Evolutionary conservation across 2,797 vertebrate species (phyloP).

Genomic region (Erethizon dorsatum): DNA sequence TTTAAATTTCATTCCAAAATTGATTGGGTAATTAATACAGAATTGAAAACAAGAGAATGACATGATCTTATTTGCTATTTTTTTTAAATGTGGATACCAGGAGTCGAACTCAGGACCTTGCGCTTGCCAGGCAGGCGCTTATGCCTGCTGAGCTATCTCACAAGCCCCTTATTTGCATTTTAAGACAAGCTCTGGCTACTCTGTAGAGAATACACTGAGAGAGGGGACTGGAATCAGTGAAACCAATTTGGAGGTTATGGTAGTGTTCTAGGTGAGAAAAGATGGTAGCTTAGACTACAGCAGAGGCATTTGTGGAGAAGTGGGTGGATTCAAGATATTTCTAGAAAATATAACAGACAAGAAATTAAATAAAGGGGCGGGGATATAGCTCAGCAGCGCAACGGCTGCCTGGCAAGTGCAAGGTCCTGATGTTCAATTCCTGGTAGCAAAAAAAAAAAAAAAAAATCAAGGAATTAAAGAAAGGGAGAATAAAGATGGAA

Average conservation of each 20-base stretch:
- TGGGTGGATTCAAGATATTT: background rate
- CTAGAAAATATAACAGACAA: background rate
- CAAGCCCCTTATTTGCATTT: background rate
- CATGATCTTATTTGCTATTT: background rate
- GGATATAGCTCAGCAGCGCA: too few relatives aligned
- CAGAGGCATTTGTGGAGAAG: background rate
- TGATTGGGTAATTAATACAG: background rate
- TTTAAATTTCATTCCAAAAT: constrained; percentile 53
- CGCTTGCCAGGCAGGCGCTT: too few relatives aligned
- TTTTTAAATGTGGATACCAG: too few relatives aligned
- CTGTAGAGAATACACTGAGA: background rate
- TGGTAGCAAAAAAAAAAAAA: too few relatives aligned
- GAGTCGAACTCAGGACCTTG: too few relatives aligned
- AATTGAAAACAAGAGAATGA: background rate
- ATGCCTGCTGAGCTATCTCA: too few relatives aligned
- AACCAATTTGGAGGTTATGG: background rate
- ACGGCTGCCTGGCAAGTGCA: too few relatives aligned
- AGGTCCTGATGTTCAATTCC: too few relatives aligned
- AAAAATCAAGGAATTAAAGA: background rate
- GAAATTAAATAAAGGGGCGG: background rate
- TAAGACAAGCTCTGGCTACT: background rate
- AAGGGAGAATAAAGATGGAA: background rate
- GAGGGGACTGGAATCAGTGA: background rate
- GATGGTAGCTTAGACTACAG: background rate
- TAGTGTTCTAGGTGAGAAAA: background rate